Evolutionary conservation across 92 coral and sea anemone genomes (phyloP).

Genomic region (Palythoa heliodiscus): DNA sequence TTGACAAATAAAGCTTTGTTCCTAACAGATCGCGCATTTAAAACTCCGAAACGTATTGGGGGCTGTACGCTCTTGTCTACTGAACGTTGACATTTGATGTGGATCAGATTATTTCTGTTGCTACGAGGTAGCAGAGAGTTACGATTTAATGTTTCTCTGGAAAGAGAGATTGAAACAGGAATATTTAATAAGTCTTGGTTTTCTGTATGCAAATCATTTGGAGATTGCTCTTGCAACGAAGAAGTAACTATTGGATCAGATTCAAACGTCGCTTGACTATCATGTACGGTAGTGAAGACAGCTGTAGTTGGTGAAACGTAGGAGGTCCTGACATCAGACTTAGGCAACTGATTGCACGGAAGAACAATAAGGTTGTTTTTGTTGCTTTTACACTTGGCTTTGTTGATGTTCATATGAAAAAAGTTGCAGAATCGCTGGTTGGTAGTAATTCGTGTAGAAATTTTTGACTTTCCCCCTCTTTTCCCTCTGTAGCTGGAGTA

Average conservation of each 20-base stretch:
- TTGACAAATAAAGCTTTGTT: slow-evolving; percentile 1
- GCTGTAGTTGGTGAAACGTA: slow-evolving; percentile 22
- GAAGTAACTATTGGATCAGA: slow-evolving; percentile 15
- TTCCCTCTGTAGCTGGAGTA: slow-evolving; percentile 5
- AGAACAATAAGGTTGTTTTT: slow-evolving; percentile 19
- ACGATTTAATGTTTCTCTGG: neutral
- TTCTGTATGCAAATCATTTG: slow-evolving; percentile 18
- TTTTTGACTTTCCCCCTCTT: slow-evolving; percentile 12
- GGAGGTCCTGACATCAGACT: slow-evolving; percentile 21
- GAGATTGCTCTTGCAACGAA: slow-evolving; percentile 22
- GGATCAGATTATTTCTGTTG: slow-evolving; percentile 11
- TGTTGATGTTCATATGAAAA: slow-evolving; percentile 19
- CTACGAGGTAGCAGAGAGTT: slow-evolving; percentile 5
- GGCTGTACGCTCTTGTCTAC: slow-evolving; percentile 1
- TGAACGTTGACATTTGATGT: slow-evolving; percentile 16
- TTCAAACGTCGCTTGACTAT: slow-evolving; percentile 21
- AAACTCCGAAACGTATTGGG: slow-evolving; percentile 20
- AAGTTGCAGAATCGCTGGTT: slow-evolving; percentile 14
- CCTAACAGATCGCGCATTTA: slow-evolving; percentile 1
- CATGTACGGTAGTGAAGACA: slow-evolving; percentile 16
- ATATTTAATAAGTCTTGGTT: slow-evolving; percentile 18
- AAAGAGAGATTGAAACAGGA: slow-evolving; percentile 3
- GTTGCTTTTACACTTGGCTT: slow-evolving; percentile 14
- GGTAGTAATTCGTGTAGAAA: slow-evolving; percentile 21
- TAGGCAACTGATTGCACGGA: slow-evolving; percentile 23